These are phyloP conservation scores for Synanceia verrucosa DNA, from an alignment of 2,797 vertebrate genomes.

Conservation along the genomic window DNA sequence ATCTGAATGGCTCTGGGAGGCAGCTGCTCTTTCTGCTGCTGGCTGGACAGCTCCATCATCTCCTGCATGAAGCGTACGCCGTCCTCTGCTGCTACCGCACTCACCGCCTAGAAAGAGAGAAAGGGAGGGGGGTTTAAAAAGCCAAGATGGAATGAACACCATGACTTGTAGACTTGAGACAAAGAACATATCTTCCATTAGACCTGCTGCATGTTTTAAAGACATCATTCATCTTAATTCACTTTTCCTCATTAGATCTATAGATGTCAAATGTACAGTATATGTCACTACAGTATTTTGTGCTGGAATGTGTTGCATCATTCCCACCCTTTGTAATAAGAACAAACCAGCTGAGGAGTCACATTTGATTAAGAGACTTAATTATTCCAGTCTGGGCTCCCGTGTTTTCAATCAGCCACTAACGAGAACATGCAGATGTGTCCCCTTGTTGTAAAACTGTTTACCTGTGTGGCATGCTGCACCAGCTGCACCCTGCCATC, in stretches of 20 bases:
- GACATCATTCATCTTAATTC: background rate
- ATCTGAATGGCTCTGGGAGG: slow-evolving; percentile 97
- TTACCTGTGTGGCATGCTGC: slow-evolving; percentile 96
- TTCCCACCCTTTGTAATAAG: background rate
- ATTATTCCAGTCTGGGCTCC: background rate
- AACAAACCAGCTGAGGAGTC: background rate
- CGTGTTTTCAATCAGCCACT: background rate
- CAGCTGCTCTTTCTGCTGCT: slow-evolving; percentile 98
- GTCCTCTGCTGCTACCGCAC: slow-evolving; percentile 94
- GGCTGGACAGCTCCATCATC: slow-evolving; percentile 99
- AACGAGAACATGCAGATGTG: background rate
- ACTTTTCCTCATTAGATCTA: background rate
- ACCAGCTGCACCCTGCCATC: slow-evolving; percentile 97
- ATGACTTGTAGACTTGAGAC: background rate
- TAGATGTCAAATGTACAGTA: background rate
- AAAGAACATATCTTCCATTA: background rate
- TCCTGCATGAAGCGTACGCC: slow-evolving; percentile 99
- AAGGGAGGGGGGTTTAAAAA: slow-evolving; percentile 2
- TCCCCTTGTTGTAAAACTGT: background rate
- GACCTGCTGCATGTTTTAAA: background rate
- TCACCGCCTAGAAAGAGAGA: slow-evolving; percentile 86
- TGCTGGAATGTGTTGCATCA: background rate
- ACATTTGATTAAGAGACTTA: background rate
- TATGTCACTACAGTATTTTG: background rate
- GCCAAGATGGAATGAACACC: background rate